Base-by-base conservation (phyloP, 2,113 vertebrate species). In the Burhinus oedicnemus region DNA sequence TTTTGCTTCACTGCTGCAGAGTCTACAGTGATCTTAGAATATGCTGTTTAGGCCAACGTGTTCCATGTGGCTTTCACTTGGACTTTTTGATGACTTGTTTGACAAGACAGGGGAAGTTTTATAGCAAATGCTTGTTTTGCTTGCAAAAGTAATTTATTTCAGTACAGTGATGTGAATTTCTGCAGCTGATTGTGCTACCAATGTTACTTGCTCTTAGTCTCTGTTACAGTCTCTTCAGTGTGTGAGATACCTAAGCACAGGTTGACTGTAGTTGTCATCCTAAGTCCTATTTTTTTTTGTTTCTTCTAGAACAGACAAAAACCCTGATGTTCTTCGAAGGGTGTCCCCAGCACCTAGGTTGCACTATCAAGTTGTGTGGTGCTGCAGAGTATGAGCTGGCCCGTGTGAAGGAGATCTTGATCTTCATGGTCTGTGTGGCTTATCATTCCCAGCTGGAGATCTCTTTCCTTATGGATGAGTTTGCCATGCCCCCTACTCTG, bases 391-490 rank as follows among this genome's bases (percentile, higher is more conserved):
- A 99, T 1, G 99, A 99, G 96, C 95, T 99, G 96, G 99, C 99
- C 55, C 97, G 99, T 62, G 99, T 99, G 76, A 99, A 99, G 93
- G 99, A 99, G 96, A 99, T 99, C 91, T 98, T 99, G 8, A 98
- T 99, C 95, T 98, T 99, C 93, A 99, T 99, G 99, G 95, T 99
- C 95, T 99, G 98, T 68, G 99, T 99, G 77, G 99, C 99, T 74
- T 99, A 99, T 96, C 99, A 99, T 98, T 99, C 99, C 38, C 99
- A 99, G 96, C 98, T 99, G 68, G 99, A 99, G 97, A 99, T 99
- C 88, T 99, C 99, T n/a, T 99, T 99, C 95, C 99, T 99, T 83
- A 99, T 99, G 99, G 99, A 99, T 71, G 99, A 99, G 90, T 99
- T 99, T 88, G 99, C 99, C 62, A 99, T 99, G 99, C 99, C 99